Evolutionary conservation across 2,113 vertebrate genomes (phyloP), one percentile per base, ranked within the genome.

Genomic region (Rissa tridactyla): DNA sequence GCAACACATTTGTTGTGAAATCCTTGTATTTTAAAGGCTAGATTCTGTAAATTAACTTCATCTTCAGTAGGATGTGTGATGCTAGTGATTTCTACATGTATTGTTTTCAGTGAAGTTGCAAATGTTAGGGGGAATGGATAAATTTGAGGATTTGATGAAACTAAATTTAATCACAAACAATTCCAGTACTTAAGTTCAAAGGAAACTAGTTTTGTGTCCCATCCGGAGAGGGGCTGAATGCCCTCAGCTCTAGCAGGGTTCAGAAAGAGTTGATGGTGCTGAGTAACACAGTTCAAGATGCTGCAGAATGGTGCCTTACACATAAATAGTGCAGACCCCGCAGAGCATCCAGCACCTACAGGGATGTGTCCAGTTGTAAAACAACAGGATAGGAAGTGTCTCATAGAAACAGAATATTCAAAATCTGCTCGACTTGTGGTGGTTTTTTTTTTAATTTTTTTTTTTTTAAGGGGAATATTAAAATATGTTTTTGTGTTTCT

Each of bases 1-100:
- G 98, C 90, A 97, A 98, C 96, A 26, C 40, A 60, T 98, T 98
- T 98, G 97, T 98, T 98, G 96, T 98, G 97, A 97, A 97, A 97
- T 97, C 96, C 78, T 94, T 96, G 88, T 97, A 82, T 97, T 98
- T 97, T 97, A 96, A 97, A 96, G 95, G 93, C 73, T 97, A 88
- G 95, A 94, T 97, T 95, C 96, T 94, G 72, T 98, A 97, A 97
- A 97, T 97, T 96, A 97, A 93, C 94, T 94, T 98, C 58, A 36
- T 94, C 92, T 95, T 96, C 96, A 92, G 86, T 86, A 96, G 52
- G 23, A 90, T 96, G 52, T 94, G 65, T 87, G 77, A 90, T 95
- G 90, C 78, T 92, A 72, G 86, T 92, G 95, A 90, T 91, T 96
- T 97, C 82, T 86, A 82, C 85, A 58, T 69, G 82, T 54, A 71